These are phyloP conservation scores for Calidris pygmaea DNA, from an alignment of 2,113 vertebrate genomes.

Conservation along the genomic window DNA sequence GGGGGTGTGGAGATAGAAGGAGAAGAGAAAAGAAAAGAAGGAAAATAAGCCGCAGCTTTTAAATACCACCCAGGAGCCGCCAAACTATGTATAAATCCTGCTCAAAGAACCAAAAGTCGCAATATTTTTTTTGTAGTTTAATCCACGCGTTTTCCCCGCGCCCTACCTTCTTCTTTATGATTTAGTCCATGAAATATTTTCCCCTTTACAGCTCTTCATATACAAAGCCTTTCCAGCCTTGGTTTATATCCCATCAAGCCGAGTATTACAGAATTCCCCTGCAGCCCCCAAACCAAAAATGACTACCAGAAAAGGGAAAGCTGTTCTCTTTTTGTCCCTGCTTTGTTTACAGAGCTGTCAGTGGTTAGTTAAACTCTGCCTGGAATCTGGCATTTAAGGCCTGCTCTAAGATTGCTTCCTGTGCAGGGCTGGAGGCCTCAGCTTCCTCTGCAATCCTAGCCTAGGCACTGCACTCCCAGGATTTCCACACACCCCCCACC, in stretches of 20 bases:
- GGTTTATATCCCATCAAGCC: constrained; percentile 71
- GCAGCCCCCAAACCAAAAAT: constrained; percentile 78
- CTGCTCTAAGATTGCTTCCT: constrained; percentile 82
- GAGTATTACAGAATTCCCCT: constrained; percentile 73
- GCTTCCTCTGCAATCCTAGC: constrained; percentile 80
- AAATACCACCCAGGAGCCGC: constrained; percentile 7
- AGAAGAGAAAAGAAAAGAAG: neutral
- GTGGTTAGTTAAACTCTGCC: constrained; percentile 85
- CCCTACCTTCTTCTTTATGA: constrained; percentile 74
- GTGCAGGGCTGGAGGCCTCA: constrained; percentile 77
- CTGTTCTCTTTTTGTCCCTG: constrained; percentile 75
- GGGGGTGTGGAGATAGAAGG: neutral
- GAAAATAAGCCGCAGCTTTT: neutral
- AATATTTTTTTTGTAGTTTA: neutral
- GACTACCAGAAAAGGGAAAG: constrained; percentile 84
- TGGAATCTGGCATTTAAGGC: constrained; percentile 84
- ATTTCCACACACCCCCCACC: neutral
- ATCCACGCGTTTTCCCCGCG: neutral
- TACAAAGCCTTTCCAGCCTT: constrained; percentile 51
- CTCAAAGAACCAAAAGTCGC: constrained; percentile 6
- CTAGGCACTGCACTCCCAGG: constrained; percentile 41
- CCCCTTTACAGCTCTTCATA: constrained; percentile 72
- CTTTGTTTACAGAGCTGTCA: constrained; percentile 86
- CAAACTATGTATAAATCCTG: neutral
- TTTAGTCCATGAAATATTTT: constrained; percentile 73